Percentiles rank a stretch among this genome's conserved stretches.
Evolutionary conservation across 2,797 vertebrate species (phyloP).

Genomic region (Pterois miles): DNA sequence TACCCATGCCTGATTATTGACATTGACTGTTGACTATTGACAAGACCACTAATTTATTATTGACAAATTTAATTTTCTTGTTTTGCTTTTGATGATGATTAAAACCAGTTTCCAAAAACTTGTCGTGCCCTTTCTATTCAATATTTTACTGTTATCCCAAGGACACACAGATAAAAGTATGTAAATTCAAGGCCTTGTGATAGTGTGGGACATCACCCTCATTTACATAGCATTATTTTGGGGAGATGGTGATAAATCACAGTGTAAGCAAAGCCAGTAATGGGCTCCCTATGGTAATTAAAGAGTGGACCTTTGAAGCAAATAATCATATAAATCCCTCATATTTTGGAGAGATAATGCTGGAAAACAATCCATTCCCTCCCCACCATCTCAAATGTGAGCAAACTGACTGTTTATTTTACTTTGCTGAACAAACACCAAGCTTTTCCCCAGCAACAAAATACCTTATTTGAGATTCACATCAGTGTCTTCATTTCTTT

Average conservation of each 20-base stretch:
- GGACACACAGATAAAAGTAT: slow-evolving; percentile 37
- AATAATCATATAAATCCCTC: slow-evolving; percentile 55
- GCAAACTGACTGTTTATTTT: slow-evolving; percentile 54
- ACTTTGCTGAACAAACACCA: slow-evolving; percentile 41
- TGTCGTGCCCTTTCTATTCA: slow-evolving; percentile 16
- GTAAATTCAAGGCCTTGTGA: slow-evolving; percentile 37
- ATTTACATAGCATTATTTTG: slow-evolving; percentile 63
- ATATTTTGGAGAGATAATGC: slow-evolving; percentile 40
- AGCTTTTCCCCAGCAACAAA: slow-evolving; percentile 7
- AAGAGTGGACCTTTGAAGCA: slow-evolving; percentile 60
- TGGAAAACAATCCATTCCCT: slow-evolving; percentile 46
- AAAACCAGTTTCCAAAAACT: slow-evolving; percentile 14
- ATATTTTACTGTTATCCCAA: slow-evolving; percentile 34
- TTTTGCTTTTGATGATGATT: slow-evolving; percentile 15
- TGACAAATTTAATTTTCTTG: slow-evolving; percentile 8
- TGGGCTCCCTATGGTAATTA: slow-evolving; percentile 68
- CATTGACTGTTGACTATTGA: background rate
- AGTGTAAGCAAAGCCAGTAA: slow-evolving; percentile 56
- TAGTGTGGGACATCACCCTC: slow-evolving; percentile 47
- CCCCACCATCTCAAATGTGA: slow-evolving; percentile 30
- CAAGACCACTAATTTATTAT: slow-evolving; percentile 2
- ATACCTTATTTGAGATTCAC: slow-evolving; percentile 38
- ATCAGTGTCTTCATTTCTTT: slow-evolving; percentile 26
- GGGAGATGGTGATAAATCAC: slow-evolving; percentile 55
- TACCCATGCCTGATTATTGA: background rate